Evolutionary conservation across 2,113 vertebrate species (phyloP), one percentile per base, ranked within the genome.

Genomic region (Channa argus): DNA sequence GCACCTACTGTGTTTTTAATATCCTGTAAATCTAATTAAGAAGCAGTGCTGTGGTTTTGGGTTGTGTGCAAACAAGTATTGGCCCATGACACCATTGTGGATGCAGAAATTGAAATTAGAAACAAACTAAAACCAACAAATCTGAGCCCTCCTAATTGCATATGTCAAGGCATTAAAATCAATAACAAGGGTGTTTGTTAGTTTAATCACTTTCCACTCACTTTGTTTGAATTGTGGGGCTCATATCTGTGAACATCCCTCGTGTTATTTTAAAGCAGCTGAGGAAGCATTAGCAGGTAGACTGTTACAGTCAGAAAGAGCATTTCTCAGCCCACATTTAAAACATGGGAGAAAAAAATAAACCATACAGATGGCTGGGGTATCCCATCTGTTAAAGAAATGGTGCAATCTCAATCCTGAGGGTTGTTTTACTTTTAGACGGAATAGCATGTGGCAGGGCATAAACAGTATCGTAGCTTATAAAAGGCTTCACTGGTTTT

Each of bases 1-100:
- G 86, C 90, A 88, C 92, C 91, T 90, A 91, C 92, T 92, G 91
- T 91, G 90, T 89, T 91, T 93, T 93, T 93, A 93, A 92, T 93
- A 91, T 90, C 91, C 86, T 88, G 87, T 91, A 89, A 90, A 93
- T 91, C 89, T 93, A 93, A 92, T 93, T 92, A 92, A 93, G 88
- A 88, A 88, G 86, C 84, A 79, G 89, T 88, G 84, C 89, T 91
- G 87, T 75, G 83, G 91, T 86, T 92, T 89, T 91, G 89, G 84
- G 71, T 87, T 87, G 86, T 80, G 79, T 66, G 83, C 82, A 84
- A 91, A 86, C 71, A 90, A 86, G 77, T 67, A 54, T 77, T 74
- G 74, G 86, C 86, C 84, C 74, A 71, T 47, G 47, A 84, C 55
- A 76, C 69, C 58, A 39, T 37, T 50, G 78, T 55, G 69, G 51